Evolutionary conservation across 2,888 invertebrate species (phyloP).

Genomic region (Drosophila algonquin): DNA sequence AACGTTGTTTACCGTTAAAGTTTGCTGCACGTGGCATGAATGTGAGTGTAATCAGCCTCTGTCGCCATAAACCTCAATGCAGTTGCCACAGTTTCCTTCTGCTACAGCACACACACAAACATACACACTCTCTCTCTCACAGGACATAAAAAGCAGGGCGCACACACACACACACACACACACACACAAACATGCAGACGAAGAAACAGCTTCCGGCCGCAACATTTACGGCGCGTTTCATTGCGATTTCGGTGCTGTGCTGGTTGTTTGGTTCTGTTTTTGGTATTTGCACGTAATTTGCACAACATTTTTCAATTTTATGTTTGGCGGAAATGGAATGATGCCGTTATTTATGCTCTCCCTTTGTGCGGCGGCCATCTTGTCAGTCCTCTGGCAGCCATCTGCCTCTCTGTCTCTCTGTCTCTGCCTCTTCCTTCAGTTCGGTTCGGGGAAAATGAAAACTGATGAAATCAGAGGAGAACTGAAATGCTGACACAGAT

Average conservation of each 20-base stretch:
- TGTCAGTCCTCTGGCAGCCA: not conserved
- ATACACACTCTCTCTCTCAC: not conserved
- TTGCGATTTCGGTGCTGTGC: constrained; percentile 39
- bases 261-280: constrained; percentile 34
- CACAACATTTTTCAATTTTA: constrained; percentile 80
- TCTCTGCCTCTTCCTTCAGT: constrained; percentile 33
- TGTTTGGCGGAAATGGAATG: constrained; percentile 75
- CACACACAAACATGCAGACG: constrained; percentile 6
- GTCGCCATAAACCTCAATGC: constrained; percentile 40
- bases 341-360: constrained; percentile 70
- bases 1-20: constrained; percentile 32
- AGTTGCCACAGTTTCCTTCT: constrained; percentile 10
- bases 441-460: constrained; percentile 49
- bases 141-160: not conserved
- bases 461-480: constrained; percentile 30
- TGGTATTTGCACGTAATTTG: constrained; percentile 74
- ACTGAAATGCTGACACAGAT: constrained; percentile 53
- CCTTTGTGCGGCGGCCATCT: constrained; percentile 19
- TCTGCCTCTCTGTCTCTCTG: not conserved
- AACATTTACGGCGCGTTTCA: constrained; percentile 57
- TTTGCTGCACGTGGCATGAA: constrained; percentile 24
- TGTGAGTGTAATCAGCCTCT: constrained; percentile 48
- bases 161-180: constrained; percentile 20
- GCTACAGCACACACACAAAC: not conserved
- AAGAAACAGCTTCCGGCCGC: constrained; percentile 58